Conservation (phyloP, 2,113 vertebrate species). For the Aythya baeri region DNA sequence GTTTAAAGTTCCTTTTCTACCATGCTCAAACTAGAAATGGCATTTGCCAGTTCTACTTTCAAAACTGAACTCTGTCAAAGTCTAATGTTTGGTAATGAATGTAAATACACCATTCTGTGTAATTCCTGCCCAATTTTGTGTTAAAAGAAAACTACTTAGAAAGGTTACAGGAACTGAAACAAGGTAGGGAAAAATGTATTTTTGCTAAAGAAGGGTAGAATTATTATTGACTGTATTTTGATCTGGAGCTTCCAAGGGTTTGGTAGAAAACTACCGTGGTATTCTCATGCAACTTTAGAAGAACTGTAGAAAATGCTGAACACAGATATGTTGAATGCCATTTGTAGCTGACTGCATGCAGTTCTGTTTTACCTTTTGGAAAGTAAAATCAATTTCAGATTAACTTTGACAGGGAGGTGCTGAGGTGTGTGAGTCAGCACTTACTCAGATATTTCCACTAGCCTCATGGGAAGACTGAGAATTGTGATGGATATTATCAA, state of each 20-base stretch:
- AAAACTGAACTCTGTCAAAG: neutral
- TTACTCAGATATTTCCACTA: neutral
- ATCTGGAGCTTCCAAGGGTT: neutral
- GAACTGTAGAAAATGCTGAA: conserved; percentile 3
- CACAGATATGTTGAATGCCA: neutral
- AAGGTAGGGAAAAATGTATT: neutral
- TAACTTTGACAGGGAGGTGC: conserved; percentile 20
- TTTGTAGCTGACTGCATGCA: conserved; percentile 18
- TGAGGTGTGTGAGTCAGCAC: neutral
- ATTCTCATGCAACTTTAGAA: neutral
- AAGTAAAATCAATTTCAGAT: conserved; percentile 55
- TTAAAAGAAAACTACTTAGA: neutral
- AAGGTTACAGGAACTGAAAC: neutral
- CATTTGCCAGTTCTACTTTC: neutral
- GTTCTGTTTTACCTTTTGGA: conserved; percentile 21
- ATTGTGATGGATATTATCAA: conserved; percentile 33
- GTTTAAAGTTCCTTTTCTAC: neutral
- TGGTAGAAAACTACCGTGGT: neutral
- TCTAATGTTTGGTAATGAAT: neutral
- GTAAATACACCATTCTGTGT: neutral
- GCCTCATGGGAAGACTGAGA: conserved; percentile 11
- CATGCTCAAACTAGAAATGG: neutral
- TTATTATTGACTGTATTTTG: neutral
- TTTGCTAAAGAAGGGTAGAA: neutral
- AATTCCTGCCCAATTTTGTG: neutral